Evolutionary conservation across 2,113 vertebrate species (phyloP).

Genomic region (Anguilla rostrata): DNA sequence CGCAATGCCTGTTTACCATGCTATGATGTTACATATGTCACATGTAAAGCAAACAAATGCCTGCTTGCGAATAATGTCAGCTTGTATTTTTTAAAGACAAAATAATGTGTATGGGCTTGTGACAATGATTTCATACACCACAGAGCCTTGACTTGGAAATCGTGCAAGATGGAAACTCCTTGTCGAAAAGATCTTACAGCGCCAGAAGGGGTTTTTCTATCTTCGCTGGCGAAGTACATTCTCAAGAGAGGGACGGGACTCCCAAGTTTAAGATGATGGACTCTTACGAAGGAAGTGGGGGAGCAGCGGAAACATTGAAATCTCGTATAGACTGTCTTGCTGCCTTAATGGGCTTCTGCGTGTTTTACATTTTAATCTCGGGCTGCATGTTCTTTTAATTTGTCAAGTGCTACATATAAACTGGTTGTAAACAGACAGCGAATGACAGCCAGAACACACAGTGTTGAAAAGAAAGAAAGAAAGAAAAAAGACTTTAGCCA

Average conservation of each 20-base stretch:
- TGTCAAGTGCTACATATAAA: no score
- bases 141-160: background rate
- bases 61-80: background rate
- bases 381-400: no score
- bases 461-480: background rate
- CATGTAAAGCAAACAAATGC: background rate
- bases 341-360: no score
- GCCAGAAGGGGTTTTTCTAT: background rate
- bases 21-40: background rate
- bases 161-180: background rate
- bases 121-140: background rate
- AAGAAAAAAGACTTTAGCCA: background rate
- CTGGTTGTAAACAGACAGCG: background rate
- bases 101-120: background rate
- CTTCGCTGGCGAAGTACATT: background rate
- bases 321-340: no score
- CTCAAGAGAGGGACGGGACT: background rate
- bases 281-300: background rate
- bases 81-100: background rate
- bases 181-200: background rate
- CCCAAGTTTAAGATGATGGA: no score
- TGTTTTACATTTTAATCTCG: no score
- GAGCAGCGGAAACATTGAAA: background rate
- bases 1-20: background rate
- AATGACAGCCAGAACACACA: background rate